Base-by-base conservation (phyloP, 1,140 invertebrate genomes). In the Drosophila baimaii region DNA sequence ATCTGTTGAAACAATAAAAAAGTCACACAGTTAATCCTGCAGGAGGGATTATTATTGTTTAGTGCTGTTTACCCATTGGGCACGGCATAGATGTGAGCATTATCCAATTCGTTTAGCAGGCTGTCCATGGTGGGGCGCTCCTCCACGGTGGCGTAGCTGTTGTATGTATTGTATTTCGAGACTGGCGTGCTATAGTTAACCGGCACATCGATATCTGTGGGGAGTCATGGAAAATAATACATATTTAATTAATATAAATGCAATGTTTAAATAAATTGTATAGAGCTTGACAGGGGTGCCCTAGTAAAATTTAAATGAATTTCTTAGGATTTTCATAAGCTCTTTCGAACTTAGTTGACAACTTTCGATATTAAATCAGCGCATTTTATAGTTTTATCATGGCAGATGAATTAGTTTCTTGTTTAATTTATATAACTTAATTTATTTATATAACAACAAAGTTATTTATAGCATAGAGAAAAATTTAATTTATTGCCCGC, bases 31-130 rank as follows among this genome's bases (percentile, higher is more conserved):
- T 23, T 39, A 73, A 39, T 17, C 9, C 10, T 13, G 15, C n/a
- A 5, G 43, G 13, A 43, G 3, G 9, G 3, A 13, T 37, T 17
- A 27, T 4, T n/a, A 35, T 29, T 44, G 27, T 17, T 13, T 52
- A 35, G 19, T 21, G 58, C 94, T 95, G 58, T 94, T 95, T 92
- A 97, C 96, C 96, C 95, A 92, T 96, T 96, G 19, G 95, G 94
- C 64, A 95, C 92, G 57, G 95, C 95, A 61, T 96, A 95, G 21
- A 92, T 81, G 43, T 90, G 86, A 21, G 91, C 91, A 76, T 91
- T 92, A 92, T 95, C 96, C 65, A 98, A 93, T 92, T 98, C 97
- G 72, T 98, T 97, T 15, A 98, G 93, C 21, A 98, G 93, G 73
- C 96, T 96, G 91, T 98, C 97, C 46, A 98, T 96, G 1, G 97